phyloP scores from a whole-genome alignment of 2,888 invertebrate species.

The Agonopterix alstromeriana region DNA sequence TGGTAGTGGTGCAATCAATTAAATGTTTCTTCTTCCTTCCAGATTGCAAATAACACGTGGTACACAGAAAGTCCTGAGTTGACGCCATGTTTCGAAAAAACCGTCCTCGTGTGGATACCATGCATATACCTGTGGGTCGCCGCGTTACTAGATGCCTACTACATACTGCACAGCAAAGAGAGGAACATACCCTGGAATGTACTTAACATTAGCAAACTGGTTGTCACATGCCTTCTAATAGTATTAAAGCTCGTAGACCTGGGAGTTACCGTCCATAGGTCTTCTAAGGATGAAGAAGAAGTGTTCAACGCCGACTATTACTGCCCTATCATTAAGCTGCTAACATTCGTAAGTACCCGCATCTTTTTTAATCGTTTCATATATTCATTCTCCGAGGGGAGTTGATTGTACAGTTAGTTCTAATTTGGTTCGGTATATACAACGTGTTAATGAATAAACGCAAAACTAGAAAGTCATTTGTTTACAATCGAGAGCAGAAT shows the following conservation, averaged over 20 bases:
- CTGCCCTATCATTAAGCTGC: slow-evolving; percentile 85
- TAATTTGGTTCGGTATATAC: no score
- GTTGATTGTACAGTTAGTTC: no score
- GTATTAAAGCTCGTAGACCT: slow-evolving; percentile 82
- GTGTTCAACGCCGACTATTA: slow-evolving; percentile 84
- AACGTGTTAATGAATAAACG: no score
- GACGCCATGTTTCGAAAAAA: slow-evolving; percentile 94
- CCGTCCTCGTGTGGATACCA: slow-evolving; percentile 92
- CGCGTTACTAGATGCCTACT: slow-evolving; percentile 84
- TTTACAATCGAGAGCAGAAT: no score
- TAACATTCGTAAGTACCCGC: slow-evolving; percentile 86
- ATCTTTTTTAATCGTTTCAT: background rate
- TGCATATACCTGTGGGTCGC: slow-evolving; percentile 89
- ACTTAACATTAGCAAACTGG: slow-evolving; percentile 82
- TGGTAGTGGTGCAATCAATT: no score
- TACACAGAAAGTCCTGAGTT: slow-evolving; percentile 88
- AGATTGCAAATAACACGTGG: slow-evolving; percentile 89
- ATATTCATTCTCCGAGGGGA: no score
- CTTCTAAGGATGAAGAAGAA: slow-evolving; percentile 61
- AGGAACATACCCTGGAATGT: slow-evolving; percentile 87
- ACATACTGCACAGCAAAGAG: slow-evolving; percentile 85
- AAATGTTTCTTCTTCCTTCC: slow-evolving; percentile 33
- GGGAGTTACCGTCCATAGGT: slow-evolving; percentile 76
- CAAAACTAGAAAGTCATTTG: no score
- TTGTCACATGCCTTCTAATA: slow-evolving; percentile 79